Evolutionary conservation across 1,140 invertebrate genomes (phyloP).

Genomic region (Drosophila elegans): DNA sequence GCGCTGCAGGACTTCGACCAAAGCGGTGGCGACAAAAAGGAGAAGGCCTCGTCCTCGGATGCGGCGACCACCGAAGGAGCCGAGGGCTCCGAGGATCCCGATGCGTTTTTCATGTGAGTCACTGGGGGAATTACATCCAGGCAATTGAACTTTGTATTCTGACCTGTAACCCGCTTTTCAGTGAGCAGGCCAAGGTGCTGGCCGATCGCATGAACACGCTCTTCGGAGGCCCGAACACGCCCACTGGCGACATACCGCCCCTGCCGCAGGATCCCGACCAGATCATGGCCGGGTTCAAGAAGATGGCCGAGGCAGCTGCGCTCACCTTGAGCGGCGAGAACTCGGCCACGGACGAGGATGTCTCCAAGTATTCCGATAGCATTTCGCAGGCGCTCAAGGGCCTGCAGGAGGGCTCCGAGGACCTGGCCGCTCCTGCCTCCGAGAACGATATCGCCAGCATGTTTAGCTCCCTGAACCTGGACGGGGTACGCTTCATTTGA

Average conservation of each 20-base stretch:
- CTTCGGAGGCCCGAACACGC: constrained; percentile 77
- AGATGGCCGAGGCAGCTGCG: constrained; percentile 83
- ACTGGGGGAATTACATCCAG: constrained; percentile 3
- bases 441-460: constrained; percentile 85
- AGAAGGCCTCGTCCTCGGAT: constrained; percentile 41
- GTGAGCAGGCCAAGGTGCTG: constrained; percentile 82
- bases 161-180: constrained; percentile 27
- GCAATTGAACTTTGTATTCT: constrained; percentile 66
- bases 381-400: constrained; percentile 81
- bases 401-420: constrained; percentile 85
- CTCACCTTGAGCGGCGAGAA: constrained; percentile 77
- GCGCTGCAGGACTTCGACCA: constrained; percentile 86
- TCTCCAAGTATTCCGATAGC: constrained; percentile 83
- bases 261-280: constrained; percentile 78
- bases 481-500: constrained; percentile 50
- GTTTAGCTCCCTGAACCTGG: constrained; percentile 84
- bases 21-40: constrained; percentile 44
- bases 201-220: constrained; percentile 80
- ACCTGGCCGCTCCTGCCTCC: constrained; percentile 84
- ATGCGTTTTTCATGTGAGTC: constrained; percentile 78
- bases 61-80: constrained; percentile 13
- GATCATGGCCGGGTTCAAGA: constrained; percentile 80
- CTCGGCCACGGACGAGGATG: constrained; percentile 73
- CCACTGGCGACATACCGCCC: constrained; percentile 72
- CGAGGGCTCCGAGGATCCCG: constrained; percentile 43